Evolutionary conservation across 2,797 vertebrate genomes (phyloP).

Genomic region (Odontamblyopus lacepedii): DNA sequence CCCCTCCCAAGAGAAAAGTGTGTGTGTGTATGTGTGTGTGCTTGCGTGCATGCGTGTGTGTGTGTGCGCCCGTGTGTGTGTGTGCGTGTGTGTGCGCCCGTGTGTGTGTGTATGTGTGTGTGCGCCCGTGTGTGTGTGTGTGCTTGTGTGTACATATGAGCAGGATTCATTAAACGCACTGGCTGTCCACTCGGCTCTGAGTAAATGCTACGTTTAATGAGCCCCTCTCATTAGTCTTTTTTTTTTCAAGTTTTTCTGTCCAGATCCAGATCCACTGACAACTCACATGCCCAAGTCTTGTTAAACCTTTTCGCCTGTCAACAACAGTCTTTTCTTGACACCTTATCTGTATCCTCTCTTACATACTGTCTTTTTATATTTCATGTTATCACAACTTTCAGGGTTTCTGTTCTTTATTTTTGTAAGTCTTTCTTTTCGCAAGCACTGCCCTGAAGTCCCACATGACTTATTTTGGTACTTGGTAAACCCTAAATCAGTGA

Average conservation of each 20-base stretch:
- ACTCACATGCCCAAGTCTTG: conserved; percentile 33
- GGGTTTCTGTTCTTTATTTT: conserved; percentile 19
- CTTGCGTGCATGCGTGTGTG: too few relatives aligned
- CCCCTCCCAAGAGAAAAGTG: conserved; percentile 29
- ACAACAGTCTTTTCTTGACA: conserved; percentile 33
- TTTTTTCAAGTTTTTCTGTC: conserved; percentile 31
- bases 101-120: too few relatives aligned
- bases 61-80: too few relatives aligned
- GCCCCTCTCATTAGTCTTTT: conserved; percentile 61
- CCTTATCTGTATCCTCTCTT: conserved; percentile 28
- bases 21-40: too few relatives aligned
- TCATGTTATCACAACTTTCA: conserved; percentile 4
- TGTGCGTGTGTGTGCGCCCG: conserved; percentile 10
- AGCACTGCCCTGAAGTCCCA: too few relatives aligned
- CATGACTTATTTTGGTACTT: background rate
- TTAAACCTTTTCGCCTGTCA: conserved; percentile 25
- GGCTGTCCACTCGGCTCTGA: conserved; percentile 48
- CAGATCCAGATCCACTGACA: conserved; percentile 14
- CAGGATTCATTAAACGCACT: conserved; percentile 54
- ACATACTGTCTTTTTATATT: conserved; percentile 25
- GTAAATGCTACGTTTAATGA: conserved; percentile 64
- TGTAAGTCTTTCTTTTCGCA: background rate
- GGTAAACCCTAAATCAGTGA: background rate
- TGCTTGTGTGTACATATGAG: conserved; percentile 26
- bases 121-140: conserved; percentile 18